A percentile compares a stretch with the other conserved stretches of the same genome.
Evolutionary conservation across 2,888 invertebrate genomes (phyloP).

Genomic region (Nebria brevicollis): DNA sequence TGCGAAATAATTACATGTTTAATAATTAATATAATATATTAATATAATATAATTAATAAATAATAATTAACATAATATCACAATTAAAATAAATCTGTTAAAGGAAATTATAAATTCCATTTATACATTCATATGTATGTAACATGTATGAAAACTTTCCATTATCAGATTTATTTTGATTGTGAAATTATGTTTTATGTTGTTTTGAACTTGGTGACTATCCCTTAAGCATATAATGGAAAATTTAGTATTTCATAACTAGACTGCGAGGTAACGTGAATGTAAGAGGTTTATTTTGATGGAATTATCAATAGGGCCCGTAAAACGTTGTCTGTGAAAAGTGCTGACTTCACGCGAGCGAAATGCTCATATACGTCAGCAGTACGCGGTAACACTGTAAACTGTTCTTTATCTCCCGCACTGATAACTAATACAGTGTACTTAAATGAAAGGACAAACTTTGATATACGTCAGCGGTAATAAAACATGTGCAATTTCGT

Average conservation of each 20-base stretch:
- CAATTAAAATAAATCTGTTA: too few species aligned
- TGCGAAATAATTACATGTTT: too few species aligned
- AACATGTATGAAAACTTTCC: too few species aligned
- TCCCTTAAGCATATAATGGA: neutral
- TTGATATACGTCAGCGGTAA: constrained; percentile 26
- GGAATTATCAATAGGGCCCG: neutral
- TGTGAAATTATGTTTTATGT: too few species aligned
- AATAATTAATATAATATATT: too few species aligned
- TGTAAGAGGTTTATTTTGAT: neutral
- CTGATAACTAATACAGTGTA: constrained; percentile 27
- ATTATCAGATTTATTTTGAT: too few species aligned
- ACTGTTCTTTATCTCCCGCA: constrained; percentile 28
- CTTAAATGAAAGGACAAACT: constrained; percentile 29
- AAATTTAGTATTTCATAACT: neutral
- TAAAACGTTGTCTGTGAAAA: constrained; percentile 18
- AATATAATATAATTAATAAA: too few species aligned
- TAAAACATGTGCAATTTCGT: constrained; percentile 33
- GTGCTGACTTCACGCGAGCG: constrained; percentile 24
- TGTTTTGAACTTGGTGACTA: neutral
- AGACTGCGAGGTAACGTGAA: neutral
- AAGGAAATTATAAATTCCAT: too few species aligned
- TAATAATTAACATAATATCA: too few species aligned
- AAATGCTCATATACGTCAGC: constrained; percentile 35
- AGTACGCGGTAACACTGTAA: constrained; percentile 17
- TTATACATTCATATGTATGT: too few species aligned